Percentiles rank a stretch among this genome's conserved stretches.
phyloP scores from a whole-genome alignment of 2,113 vertebrate genomes.

The Mionectes macconnelli region DNA sequence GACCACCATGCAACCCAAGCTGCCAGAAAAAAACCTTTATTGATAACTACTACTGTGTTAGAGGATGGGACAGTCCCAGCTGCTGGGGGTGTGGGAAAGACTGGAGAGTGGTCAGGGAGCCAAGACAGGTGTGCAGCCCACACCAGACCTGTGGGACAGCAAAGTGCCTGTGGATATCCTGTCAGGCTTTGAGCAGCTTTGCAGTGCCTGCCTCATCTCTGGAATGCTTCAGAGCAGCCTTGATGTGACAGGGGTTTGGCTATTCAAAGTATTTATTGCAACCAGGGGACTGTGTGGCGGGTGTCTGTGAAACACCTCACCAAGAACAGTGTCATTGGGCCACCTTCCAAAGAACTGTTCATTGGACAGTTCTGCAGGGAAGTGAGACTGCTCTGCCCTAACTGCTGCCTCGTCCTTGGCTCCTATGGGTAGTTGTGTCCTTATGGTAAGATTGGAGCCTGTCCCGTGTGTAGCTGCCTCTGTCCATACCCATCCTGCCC shows the following conservation, averaged over 20 bases:
- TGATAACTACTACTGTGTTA: not conserved
- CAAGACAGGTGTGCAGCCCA: not conserved
- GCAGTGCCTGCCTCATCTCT: not conserved
- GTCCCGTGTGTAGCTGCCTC: not conserved
- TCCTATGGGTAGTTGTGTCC: not conserved
- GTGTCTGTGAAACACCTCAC: not conserved
- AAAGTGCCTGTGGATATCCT: not conserved
- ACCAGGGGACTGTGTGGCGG: not conserved
- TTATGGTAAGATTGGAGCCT: not conserved
- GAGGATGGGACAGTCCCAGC: not conserved
- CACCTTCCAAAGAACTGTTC: not conserved
- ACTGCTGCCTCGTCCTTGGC: not conserved
- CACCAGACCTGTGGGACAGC: not conserved
- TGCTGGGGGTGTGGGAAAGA: not conserved
- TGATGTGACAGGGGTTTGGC: not conserved
- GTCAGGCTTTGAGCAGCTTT: not conserved
- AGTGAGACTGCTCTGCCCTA: not conserved
- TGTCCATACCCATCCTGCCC: not conserved
- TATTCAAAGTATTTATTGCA: not conserved
- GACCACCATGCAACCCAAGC: not conserved
- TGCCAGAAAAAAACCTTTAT: not conserved
- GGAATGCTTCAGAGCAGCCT: not conserved
- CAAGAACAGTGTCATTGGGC: not conserved
- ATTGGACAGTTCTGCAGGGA: not conserved
- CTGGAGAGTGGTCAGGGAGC: not conserved